A percentile compares a stretch with the other conserved stretches of the same genome.
Conservation (phyloP, 2,113 vertebrate genomes). For the Tetrax tetrax region DNA sequence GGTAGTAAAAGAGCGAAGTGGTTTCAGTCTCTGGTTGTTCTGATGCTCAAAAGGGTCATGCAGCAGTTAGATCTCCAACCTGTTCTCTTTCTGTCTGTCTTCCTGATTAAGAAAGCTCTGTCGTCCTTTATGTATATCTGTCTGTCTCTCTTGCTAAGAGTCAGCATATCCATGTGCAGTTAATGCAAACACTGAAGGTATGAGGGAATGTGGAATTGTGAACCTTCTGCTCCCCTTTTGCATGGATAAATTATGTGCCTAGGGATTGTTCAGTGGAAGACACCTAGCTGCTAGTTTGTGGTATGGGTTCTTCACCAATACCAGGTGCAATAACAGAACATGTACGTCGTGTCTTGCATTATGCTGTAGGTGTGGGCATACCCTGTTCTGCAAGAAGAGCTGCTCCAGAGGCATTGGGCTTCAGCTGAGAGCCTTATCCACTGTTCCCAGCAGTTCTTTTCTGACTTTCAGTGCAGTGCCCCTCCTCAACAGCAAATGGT, state of each 20-base stretch:
- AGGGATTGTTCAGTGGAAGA: neutral
- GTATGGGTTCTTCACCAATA: neutral
- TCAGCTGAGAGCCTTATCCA: neutral
- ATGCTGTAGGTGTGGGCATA: neutral
- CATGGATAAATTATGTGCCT: neutral
- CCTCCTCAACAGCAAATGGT: neutral
- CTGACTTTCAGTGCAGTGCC: neutral
- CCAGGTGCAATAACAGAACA: neutral
- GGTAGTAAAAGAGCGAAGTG: neutral
- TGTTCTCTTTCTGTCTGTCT: neutral
- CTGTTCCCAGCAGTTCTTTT: neutral
- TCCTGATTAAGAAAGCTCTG: neutral
- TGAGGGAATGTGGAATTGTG: neutral
- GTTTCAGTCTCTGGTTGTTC: neutral
- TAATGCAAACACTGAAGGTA: neutral
- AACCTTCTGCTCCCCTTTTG: neutral
- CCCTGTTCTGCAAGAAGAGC: neutral
- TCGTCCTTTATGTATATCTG: neutral
- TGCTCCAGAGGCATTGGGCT: neutral
- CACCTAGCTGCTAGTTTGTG: neutral
- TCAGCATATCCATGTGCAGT: neutral
- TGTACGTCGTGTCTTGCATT: fast-evolving
- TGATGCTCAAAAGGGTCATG: neutral
- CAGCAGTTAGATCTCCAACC: neutral
- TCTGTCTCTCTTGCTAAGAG: neutral